phyloP scores from a whole-genome alignment of 2,888 invertebrate genomes.

The Hemithea aestivaria region DNA sequence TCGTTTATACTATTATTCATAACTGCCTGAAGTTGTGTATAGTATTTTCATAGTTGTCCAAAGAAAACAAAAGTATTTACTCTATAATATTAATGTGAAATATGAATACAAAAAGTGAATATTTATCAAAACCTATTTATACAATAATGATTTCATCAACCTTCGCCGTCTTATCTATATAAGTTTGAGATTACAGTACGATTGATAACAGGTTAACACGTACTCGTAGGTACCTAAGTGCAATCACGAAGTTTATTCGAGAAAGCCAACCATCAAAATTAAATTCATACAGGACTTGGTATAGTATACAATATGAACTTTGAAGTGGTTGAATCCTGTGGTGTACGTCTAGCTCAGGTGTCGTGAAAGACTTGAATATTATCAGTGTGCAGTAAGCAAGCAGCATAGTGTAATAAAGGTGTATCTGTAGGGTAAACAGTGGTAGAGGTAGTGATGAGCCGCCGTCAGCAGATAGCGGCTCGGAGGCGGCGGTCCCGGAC shows the following conservation, averaged over 20 bases:
- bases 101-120: too few species aligned
- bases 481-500: slow-evolving; percentile 49
- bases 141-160: slow-evolving; percentile 11
- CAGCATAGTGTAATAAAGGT: slow-evolving; percentile 68
- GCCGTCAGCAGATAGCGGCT: slow-evolving; percentile 55
- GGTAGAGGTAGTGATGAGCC: slow-evolving; percentile 50
- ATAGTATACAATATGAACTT: too few species aligned
- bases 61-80: too few species aligned
- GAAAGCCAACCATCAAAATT: background rate
- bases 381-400: slow-evolving; percentile 52
- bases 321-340: too few species aligned
- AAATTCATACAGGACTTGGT: too few species aligned
- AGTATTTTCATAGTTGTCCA: too few species aligned
- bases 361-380: slow-evolving; percentile 23
- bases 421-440: slow-evolving; percentile 69
- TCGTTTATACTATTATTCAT: too few species aligned
- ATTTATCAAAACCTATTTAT: slow-evolving; percentile 5
- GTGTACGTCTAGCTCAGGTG: too few species aligned
- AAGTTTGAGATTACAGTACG: slow-evolving; percentile 10
- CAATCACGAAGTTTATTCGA: slow-evolving; percentile 5
- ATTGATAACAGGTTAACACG: slow-evolving; percentile 8
- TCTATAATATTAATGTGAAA: too few species aligned
- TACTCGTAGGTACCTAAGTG: background rate
- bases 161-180: slow-evolving; percentile 6
- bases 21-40: too few species aligned